phyloP scores from a whole-genome alignment of 2,797 vertebrate species.

The Rhincodon typus region DNA sequence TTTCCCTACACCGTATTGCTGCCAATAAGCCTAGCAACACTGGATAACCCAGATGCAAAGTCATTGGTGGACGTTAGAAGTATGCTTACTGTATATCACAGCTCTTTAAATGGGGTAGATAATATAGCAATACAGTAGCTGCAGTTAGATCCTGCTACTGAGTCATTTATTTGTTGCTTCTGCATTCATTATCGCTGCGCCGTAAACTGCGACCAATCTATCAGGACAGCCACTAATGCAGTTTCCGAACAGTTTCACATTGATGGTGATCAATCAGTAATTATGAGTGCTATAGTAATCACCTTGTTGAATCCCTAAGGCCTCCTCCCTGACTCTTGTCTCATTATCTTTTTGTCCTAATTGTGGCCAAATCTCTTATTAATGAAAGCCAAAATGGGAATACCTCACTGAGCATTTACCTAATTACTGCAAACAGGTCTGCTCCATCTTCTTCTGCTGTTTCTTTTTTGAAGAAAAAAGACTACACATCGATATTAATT shows the following conservation, averaged over 20 bases:
- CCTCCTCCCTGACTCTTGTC: neutral
- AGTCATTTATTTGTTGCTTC: neutral
- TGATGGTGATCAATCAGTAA: neutral
- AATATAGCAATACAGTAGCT: neutral
- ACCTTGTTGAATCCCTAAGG: neutral
- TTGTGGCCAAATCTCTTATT: conserved; percentile 7
- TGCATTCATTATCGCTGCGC: neutral
- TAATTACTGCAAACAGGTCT: conserved; percentile 25
- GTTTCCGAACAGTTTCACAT: neutral
- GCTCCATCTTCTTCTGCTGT: neutral
- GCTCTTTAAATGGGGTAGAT: neutral
- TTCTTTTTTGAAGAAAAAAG: neutral
- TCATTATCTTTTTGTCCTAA: conserved; percentile 7
- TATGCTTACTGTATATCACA: neutral
- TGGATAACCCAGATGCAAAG: neutral
- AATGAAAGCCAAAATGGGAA: conserved; percentile 17
- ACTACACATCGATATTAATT: neutral
- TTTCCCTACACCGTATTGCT: neutral
- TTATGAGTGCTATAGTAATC: conserved; percentile 6
- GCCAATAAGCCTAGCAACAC: neutral
- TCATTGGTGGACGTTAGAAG: neutral
- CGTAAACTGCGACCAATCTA: neutral
- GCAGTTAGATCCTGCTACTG: neutral
- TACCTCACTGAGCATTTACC: conserved; percentile 3
- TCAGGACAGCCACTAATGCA: neutral